These are phyloP conservation scores for Amphipoea oculea DNA, from an alignment of 2,888 invertebrate genomes.

Conservation along the genomic window DNA sequence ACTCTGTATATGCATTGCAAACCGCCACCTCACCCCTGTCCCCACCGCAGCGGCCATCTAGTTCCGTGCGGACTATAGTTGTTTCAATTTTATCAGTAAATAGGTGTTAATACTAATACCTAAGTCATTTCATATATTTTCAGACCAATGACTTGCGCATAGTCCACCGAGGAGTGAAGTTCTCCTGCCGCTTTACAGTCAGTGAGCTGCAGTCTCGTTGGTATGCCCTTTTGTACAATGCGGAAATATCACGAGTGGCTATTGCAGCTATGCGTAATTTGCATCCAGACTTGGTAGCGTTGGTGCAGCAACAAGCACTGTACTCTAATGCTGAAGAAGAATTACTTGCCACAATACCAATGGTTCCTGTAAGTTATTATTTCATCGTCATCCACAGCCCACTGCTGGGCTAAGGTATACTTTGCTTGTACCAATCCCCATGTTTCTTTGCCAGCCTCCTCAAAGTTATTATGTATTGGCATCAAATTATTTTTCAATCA, in stretches of 20 bases:
- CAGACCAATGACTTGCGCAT: conserved; percentile 94
- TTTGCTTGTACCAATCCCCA: background rate
- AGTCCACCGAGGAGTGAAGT: conserved; percentile 97
- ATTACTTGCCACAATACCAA: conserved; percentile 94
- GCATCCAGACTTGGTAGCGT: conserved; percentile 96
- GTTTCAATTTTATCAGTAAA: background rate
- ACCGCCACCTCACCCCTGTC: too few species aligned
- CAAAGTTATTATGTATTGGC: background rate
- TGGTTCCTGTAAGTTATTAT: conserved; percentile 80
- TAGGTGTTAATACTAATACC: too few species aligned
- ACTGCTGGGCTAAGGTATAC: too few species aligned
- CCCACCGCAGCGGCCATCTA: too few species aligned
- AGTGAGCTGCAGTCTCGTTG: conserved; percentile 98
- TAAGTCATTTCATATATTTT: conserved; percentile 50
- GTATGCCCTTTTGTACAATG: conserved; percentile 98
- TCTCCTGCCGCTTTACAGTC: conserved; percentile 98
- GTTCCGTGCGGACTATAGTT: too few species aligned
- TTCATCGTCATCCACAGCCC: background rate
- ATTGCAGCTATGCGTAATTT: conserved; percentile 98
- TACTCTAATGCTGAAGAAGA: conserved; percentile 98
- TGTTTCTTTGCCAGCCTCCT: background rate
- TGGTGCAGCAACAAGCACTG: conserved; percentile 96
- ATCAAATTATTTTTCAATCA: background rate
- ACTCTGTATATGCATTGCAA: too few species aligned
- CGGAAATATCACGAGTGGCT: conserved; percentile 97